Percentiles rank a stretch among this genome's conserved stretches.
Evolutionary conservation across 2,888 invertebrate genomes (phyloP).

Genomic region (Epirrhoe alternata): DNA sequence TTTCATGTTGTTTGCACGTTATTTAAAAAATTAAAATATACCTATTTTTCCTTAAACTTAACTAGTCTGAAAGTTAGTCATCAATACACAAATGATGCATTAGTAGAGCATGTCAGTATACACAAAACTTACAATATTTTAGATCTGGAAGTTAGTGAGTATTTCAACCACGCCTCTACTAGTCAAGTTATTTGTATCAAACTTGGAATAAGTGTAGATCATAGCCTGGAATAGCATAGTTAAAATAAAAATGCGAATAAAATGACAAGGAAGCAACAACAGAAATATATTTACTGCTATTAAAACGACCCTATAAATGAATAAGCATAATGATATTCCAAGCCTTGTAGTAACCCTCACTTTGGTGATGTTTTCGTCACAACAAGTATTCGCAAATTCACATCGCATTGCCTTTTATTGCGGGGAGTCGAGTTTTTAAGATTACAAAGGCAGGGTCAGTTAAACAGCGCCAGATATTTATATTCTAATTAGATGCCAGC

Average conservation of each 20-base stretch:
- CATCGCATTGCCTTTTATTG: conserved; percentile 56
- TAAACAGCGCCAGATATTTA: conserved; percentile 74
- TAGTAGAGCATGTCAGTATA: not conserved
- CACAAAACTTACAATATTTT: conserved; percentile 1
- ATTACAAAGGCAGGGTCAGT: conserved; percentile 76
- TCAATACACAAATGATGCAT: conserved; percentile 1
- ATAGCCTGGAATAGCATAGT: no score
- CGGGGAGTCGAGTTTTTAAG: conserved; percentile 64
- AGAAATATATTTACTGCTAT: conserved; percentile 12
- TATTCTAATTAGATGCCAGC: conserved; percentile 80
- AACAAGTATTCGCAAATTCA: conserved; percentile 56
- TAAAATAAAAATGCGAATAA: conserved; percentile 8
- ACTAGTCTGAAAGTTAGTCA: not conserved
- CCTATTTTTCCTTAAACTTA: not conserved
- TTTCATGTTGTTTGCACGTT: not conserved
- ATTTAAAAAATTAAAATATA: not conserved
- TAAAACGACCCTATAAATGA: conserved; percentile 30
- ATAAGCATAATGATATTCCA: conserved; percentile 27
- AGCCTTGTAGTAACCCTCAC: conserved; percentile 27
- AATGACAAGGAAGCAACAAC: conserved; percentile 23
- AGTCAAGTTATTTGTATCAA: no score
- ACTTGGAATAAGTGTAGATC: no score
- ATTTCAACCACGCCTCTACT: no score
- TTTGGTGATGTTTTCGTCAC: conserved; percentile 35
- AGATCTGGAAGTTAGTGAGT: no score